These are phyloP conservation scores for Asarcornis scutulata DNA, from an alignment of 2,113 vertebrate species.

Conservation along the genomic window DNA sequence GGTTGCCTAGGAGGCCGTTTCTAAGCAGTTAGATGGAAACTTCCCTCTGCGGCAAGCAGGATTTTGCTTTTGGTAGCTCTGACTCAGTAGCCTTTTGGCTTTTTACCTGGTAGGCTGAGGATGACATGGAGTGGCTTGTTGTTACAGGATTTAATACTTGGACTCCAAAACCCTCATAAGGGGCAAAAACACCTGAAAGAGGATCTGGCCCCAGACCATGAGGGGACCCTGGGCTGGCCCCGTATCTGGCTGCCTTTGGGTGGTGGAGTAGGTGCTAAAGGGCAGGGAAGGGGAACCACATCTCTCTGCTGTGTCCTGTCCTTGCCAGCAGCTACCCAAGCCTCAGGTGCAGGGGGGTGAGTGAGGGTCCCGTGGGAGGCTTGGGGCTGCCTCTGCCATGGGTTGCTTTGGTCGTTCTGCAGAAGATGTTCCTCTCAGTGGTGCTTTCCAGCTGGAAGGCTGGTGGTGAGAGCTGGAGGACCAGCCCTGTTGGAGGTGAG, in stretches of 20 bases:
- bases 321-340: neutral
- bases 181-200: neutral
- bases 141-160: neutral
- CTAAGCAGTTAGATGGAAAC: slow-evolving; percentile 23
- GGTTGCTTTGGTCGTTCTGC: neutral
- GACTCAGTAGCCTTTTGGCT: neutral
- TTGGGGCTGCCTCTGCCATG: neutral
- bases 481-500: neutral
- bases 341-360: neutral
- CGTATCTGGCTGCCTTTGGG: neutral
- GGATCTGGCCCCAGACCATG: neutral
- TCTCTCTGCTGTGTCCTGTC: neutral
- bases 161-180: neutral
- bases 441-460: neutral
- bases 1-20: slow-evolving; percentile 57
- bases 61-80: neutral
- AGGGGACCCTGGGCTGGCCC: neutral
- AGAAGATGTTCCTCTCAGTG: neutral
- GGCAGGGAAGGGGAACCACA: neutral
- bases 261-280: neutral
- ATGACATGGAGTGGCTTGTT: fast-evolving
- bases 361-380: neutral
- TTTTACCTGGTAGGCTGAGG: neutral
- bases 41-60: neutral
- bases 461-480: neutral